These are phyloP conservation scores for Hydropotes inermis DNA, from an alignment of 2,113 vertebrate species.

Conservation along the genomic window DNA sequence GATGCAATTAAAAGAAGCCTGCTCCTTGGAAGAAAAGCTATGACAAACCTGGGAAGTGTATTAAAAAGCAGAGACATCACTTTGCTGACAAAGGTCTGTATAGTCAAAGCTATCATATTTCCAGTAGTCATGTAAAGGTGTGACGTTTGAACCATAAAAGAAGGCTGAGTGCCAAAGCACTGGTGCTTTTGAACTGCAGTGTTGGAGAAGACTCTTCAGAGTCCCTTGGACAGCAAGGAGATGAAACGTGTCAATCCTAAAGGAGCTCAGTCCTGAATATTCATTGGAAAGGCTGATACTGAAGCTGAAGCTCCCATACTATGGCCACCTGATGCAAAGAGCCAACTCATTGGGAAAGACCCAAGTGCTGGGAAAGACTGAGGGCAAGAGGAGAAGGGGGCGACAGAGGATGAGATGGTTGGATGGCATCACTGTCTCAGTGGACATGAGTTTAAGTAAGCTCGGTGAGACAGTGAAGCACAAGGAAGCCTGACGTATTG, in stretches of 20 bases:
- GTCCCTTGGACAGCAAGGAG: background rate
- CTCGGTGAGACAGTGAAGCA: background rate
- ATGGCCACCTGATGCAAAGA: background rate
- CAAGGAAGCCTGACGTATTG: background rate
- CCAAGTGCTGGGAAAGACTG: background rate
- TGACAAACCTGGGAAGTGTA: background rate
- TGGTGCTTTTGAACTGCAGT: background rate
- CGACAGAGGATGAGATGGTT: background rate
- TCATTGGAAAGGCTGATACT: background rate
- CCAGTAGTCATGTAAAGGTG: background rate
- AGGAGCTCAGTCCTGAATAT: background rate
- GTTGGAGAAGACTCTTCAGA: background rate
- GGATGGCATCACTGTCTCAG: background rate
- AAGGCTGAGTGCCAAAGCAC: fast-evolving
- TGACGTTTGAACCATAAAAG: background rate
- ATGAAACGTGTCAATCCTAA: background rate
- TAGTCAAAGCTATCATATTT: background rate
- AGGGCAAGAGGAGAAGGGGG: background rate
- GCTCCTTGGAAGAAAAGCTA: background rate
- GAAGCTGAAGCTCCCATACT: background rate
- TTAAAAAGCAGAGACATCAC: background rate
- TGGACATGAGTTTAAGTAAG: background rate
- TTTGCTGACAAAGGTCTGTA: background rate
- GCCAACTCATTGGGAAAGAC: background rate
- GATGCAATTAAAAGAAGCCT: background rate